Conservation (phyloP, 2,113 vertebrate species). For the Channa maculata region DNA sequence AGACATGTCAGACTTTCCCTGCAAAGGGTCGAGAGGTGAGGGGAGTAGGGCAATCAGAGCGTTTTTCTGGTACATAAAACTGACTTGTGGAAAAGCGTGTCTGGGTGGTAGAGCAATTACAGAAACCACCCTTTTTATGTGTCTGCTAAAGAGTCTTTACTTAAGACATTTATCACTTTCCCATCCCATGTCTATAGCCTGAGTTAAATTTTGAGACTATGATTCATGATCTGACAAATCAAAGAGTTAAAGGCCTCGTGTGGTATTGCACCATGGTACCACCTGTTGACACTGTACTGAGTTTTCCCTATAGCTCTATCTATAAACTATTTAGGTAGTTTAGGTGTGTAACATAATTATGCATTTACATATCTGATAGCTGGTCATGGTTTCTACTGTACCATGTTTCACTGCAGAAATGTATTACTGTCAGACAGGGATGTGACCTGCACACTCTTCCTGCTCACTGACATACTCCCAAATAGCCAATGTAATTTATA, state of each 20-base stretch:
- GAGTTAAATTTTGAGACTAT: slow-evolving; percentile 15
- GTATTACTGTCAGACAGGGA: slow-evolving; percentile 32
- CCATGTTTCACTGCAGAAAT: slow-evolving; percentile 8
- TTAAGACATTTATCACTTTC: slow-evolving; percentile 44
- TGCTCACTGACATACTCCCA: slow-evolving; percentile 44
- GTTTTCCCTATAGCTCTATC: not conserved
- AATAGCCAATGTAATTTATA: slow-evolving; percentile 66
- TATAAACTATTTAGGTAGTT: not conserved
- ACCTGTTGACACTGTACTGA: slow-evolving; percentile 17
- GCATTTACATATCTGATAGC: not conserved
- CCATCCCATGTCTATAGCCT: slow-evolving; percentile 29
- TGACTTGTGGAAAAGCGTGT: slow-evolving; percentile 64
- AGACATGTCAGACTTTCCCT: slow-evolving; percentile 74
- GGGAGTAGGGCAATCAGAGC: not conserved
- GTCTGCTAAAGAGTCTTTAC: slow-evolving; percentile 39
- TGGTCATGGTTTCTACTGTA: not conserved
- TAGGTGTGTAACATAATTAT: not conserved
- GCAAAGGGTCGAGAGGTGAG: slow-evolving; percentile 55
- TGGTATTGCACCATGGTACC: not conserved
- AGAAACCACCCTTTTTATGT: slow-evolving; percentile 53
- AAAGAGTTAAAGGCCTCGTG: not conserved
- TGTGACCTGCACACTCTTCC: slow-evolving; percentile 34
- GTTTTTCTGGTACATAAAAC: slow-evolving; percentile 61
- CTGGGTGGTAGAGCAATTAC: slow-evolving; percentile 60
- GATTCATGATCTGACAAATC: slow-evolving; percentile 23